A percentile compares a stretch with the other conserved stretches of the same genome.
These are phyloP conservation scores for Brachylomia viminalis DNA, from an alignment of 2,888 invertebrate species.

Conservation along the genomic window DNA sequence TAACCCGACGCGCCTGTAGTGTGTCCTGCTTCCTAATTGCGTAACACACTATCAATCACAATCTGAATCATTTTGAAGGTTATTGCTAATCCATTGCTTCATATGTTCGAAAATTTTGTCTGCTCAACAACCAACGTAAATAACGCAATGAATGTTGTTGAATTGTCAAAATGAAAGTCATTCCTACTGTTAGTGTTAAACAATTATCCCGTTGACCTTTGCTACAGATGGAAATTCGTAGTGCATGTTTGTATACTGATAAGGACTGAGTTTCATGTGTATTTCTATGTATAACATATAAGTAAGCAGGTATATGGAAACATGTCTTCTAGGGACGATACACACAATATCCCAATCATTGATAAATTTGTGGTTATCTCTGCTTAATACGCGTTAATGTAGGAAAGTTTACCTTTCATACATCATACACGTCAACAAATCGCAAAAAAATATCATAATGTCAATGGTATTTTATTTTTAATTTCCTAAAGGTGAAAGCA, in stretches of 20 bases:
- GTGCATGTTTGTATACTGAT: background rate
- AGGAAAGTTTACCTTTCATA: background rate
- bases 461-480: conserved; percentile 43
- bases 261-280: background rate
- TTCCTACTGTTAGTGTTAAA: background rate
- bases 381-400: background rate
- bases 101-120: no score
- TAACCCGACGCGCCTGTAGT: no score
- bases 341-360: background rate
- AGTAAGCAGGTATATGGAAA: background rate
- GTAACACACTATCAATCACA: no score
- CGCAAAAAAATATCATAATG: conserved; percentile 28
- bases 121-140: no score
- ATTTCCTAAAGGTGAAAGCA: conserved; percentile 27
- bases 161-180: no score
- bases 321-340: background rate
- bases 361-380: background rate
- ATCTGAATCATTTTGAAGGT: no score
- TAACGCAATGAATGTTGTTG: no score
- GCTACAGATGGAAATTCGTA: background rate
- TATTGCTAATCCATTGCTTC: no score
- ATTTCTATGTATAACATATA: background rate
- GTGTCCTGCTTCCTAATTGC: no score
- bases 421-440: background rate
- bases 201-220: background rate